Evolutionary conservation across 92 coral and sea anemone species (phyloP).

Genomic region (Muricea muricata): DNA sequence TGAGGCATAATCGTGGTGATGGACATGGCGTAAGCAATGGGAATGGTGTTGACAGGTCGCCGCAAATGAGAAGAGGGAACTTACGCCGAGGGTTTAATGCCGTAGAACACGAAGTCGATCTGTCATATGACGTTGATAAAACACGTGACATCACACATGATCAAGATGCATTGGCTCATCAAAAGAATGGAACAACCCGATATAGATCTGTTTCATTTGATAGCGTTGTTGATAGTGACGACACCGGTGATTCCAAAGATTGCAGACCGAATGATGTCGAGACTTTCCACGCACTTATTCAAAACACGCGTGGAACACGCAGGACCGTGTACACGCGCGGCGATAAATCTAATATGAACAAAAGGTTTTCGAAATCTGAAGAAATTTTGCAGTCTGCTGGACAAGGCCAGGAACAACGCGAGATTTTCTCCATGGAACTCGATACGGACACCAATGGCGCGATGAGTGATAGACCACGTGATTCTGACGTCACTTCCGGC

Average conservation of each 20-base stretch:
- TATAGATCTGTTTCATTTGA: slow-evolving; percentile 25
- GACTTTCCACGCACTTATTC: slow-evolving; percentile 46
- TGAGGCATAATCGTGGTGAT: neutral
- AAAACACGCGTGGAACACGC: slow-evolving; percentile 43
- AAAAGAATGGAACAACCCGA: neutral
- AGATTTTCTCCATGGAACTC: slow-evolving; percentile 28
- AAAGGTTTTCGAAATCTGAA: slow-evolving; percentile 16
- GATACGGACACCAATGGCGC: slow-evolving; percentile 21
- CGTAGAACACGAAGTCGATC: slow-evolving; percentile 3
- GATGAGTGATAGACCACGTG: slow-evolving; percentile 11
- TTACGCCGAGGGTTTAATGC: slow-evolving; percentile 18
- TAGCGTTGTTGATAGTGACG: slow-evolving; percentile 7
- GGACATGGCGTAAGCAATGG: neutral
- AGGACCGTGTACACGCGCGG: slow-evolving; percentile 23
- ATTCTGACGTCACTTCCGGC: slow-evolving; percentile 11
- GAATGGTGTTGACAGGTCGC: slow-evolving; percentile 26
- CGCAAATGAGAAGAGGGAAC: slow-evolving; percentile 44
- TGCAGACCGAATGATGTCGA: slow-evolving; percentile 30
- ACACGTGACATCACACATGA: neutral
- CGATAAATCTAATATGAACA: neutral
- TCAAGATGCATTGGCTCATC: neutral
- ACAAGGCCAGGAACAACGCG: slow-evolving; percentile 19
- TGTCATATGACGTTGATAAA: neutral
- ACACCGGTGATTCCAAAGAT: neutral
- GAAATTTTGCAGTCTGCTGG: neutral